Evolutionary conservation across 2,888 invertebrate species (phyloP), one percentile per base, ranked within the genome.

Genomic region (Tachina grossa): DNA sequence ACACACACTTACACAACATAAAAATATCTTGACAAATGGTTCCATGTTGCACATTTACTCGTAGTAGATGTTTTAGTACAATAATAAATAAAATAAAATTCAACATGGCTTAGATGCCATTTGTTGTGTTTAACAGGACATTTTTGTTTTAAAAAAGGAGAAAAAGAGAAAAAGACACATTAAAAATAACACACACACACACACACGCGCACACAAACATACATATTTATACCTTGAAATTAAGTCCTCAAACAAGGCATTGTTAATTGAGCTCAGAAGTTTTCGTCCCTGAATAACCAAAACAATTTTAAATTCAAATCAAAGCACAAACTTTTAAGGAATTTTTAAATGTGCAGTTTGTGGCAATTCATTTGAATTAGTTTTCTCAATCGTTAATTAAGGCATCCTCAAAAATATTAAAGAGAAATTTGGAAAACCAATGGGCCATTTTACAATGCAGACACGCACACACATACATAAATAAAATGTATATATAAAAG

Each of bases 71-170:
- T 61, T 74, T 49, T 51, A 41, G 39, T 51, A 41, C 39, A 74
- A 71, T 22, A 61, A 74, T 74, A 74, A 79, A 71, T 63, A 55
- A 79, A 79, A 79, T 79, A 79, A 72, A 71, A 71, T 55, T 71
- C 71, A 65, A 61, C 63, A 71, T 63, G 63, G 71, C 71, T 74
- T 41, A 39, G 49, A 47, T 79, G 53, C 55, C 55, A 55, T 45
- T 79, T 41, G 47, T 53, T 74, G 19, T 74, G 39, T 79, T 45
- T 41, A 61, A 43, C 59, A 78, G 68, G 59, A 69, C 51, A 55
- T 49, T 68, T 71, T 65, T n/a, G 5, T 63, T 71, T 63, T 39
- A 1, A 19, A 16, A 41, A 57, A n/a, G 4, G 6, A 43, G n/a
- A 41, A 8, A 2, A 16, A 16, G n/a, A 41, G 14, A 2, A 16